phyloP scores from a whole-genome alignment of 2,113 vertebrate genomes.

The Neotoma lepida region DNA sequence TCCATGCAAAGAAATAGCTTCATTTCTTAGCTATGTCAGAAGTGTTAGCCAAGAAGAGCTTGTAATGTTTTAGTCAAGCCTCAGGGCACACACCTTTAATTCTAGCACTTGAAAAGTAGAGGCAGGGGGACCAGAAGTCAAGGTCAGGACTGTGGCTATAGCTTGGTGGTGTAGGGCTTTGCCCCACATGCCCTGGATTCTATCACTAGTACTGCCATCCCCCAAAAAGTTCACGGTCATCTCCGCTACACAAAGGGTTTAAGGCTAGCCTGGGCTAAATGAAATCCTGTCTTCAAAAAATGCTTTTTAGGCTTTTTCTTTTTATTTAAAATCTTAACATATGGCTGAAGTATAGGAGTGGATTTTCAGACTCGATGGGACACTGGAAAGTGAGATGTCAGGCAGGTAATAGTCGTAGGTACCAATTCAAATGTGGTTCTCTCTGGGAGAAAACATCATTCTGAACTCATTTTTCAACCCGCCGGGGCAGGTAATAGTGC shows the following conservation, averaged over 20 bases:
- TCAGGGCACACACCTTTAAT: neutral
- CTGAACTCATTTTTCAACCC: neutral
- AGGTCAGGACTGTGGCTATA: neutral
- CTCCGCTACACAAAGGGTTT: neutral
- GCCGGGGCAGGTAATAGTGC: conserved; percentile 77
- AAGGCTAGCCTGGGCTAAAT: neutral
- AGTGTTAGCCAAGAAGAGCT: neutral
- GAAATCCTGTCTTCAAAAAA: neutral
- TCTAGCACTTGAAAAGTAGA: neutral
- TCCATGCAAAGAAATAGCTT: neutral
- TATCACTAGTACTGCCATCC: too few relatives aligned
- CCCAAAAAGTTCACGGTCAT: neutral
- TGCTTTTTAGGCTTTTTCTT: neutral
- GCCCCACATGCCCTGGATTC: neutral
- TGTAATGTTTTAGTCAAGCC: conserved; percentile 34
- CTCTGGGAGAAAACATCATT: neutral
- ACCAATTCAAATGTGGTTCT: neutral
- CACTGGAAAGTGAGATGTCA: neutral
- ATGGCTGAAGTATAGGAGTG: neutral
- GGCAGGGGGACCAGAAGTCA: neutral
- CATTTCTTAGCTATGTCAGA: neutral
- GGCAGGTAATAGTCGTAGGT: neutral
- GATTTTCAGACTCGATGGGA: neutral
- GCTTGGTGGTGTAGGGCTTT: neutral
- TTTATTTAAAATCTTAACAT: conserved; percentile 2